These are phyloP conservation scores for Taurulus bubalis DNA, from an alignment of 2,113 vertebrate genomes.

Conservation along the genomic window DNA sequence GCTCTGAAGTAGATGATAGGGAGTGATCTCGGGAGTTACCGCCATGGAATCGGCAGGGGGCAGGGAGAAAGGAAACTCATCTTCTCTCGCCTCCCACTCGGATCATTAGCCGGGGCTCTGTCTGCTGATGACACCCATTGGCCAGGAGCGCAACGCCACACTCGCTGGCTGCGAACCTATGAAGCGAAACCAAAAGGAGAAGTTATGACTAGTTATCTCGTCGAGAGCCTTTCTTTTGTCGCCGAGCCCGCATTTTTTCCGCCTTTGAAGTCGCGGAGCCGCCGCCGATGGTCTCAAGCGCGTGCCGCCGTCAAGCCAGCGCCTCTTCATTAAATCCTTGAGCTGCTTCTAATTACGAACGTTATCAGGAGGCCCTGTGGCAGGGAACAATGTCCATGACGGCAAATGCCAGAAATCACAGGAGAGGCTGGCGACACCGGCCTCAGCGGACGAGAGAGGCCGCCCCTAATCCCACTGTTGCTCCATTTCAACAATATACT, in stretches of 20 bases:
- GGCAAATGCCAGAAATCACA: constrained; percentile 58
- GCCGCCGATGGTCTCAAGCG: constrained; percentile 79
- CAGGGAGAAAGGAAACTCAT: constrained; percentile 16
- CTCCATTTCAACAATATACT: constrained; percentile 20
- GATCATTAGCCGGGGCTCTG: constrained; percentile 55
- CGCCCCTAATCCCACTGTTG: constrained; percentile 23
- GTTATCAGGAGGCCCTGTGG: constrained; percentile 60
- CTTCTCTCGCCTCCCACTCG: constrained; percentile 63
- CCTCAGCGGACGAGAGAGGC: constrained; percentile 11
- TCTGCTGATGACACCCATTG: constrained; percentile 48
- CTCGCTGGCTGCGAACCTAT: constrained; percentile 76
- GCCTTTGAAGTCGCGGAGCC: constrained; percentile 87
- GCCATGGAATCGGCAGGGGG: constrained; percentile 41
- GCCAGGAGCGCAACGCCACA: constrained; percentile 62
- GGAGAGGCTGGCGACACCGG: constrained; percentile 17
- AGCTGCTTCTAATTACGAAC: constrained; percentile 80
- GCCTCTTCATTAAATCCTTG: constrained; percentile 81
- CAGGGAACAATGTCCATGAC: constrained; percentile 72
- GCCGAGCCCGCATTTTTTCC: too few species aligned
- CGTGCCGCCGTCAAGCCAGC: constrained; percentile 71
- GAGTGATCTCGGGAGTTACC: constrained; percentile 49
- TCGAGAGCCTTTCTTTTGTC: too few species aligned
- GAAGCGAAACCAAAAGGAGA: constrained; percentile 85
- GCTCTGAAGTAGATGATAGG: constrained; percentile 41
- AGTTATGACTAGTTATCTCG: constrained; percentile 86